Evolutionary conservation across 2,797 vertebrate species (phyloP).

Genomic region (Sebastiscus tertius): DNA sequence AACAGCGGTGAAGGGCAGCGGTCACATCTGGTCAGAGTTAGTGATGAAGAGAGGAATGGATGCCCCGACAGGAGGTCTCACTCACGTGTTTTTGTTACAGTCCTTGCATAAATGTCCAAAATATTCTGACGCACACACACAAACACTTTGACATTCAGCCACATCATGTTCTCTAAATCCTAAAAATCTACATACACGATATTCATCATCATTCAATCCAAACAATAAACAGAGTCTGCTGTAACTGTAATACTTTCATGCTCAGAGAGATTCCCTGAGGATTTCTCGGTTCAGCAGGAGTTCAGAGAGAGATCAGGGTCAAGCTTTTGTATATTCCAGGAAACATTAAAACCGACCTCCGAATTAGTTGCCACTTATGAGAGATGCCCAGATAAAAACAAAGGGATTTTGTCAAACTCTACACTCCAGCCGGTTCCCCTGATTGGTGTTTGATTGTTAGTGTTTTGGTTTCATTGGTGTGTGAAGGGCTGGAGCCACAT

Average conservation of each 20-base stretch:
- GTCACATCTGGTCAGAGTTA: constrained; percentile 69
- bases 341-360: constrained; percentile 8
- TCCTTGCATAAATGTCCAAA: background rate
- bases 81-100: background rate
- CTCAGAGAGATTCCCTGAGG: background rate
- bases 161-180: background rate
- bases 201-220: background rate
- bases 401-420: constrained; percentile 3
- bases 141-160: background rate
- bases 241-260: background rate
- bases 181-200: background rate
- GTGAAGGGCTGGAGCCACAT: constrained; percentile 3
- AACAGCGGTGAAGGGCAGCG: constrained; percentile 39
- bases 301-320: constrained; percentile 27
- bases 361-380: constrained; percentile 20
- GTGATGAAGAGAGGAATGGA: constrained; percentile 38
- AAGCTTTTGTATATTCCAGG: constrained; percentile 29
- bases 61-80: constrained; percentile 21
- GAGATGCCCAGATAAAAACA: background rate
- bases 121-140: constrained; percentile 4
- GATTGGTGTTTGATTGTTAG: background rate
- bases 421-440: background rate
- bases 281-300: constrained; percentile 28
- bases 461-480: background rate
- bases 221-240: background rate